Evolutionary conservation across 2,888 invertebrate species (phyloP).

Genomic region (Pheosia tremula): DNA sequence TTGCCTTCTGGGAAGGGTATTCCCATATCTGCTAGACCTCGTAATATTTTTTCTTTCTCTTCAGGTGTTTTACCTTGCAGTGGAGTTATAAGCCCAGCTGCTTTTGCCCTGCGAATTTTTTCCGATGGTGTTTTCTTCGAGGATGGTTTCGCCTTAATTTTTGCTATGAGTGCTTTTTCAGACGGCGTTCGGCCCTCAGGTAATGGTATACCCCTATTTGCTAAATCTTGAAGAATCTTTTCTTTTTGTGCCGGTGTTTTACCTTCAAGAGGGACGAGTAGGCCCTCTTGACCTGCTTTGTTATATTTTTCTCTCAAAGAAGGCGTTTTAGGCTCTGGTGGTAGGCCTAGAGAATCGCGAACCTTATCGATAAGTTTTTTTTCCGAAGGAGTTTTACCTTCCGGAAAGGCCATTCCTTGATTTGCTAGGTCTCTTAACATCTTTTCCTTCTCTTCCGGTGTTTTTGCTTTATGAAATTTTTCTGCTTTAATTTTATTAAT

Average conservation of each 20-base stretch:
- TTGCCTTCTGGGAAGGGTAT: conserved; percentile 27
- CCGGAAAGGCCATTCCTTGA: conserved; percentile 17
- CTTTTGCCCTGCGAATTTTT: conserved; percentile 32
- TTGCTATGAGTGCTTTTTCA: conserved; percentile 26
- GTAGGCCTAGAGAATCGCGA: conserved; percentile 31
- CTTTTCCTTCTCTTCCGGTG: conserved; percentile 32
- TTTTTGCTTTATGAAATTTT: conserved; percentile 23
- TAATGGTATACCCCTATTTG: conserved; percentile 26
- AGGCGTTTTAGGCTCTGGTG: conserved; percentile 21
- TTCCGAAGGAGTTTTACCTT: conserved; percentile 22
- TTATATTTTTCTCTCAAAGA: conserved; percentile 33
- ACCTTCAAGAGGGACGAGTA: conserved; percentile 31
- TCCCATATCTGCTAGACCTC: background rate
- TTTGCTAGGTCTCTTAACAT: conserved; percentile 21
- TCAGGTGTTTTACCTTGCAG: conserved; percentile 29
- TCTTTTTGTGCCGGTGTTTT: conserved; percentile 36
- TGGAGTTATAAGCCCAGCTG: conserved; percentile 29
- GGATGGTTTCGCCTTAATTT: background rate
- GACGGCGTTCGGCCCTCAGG: conserved; percentile 27
- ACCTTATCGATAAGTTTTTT: conserved; percentile 21
- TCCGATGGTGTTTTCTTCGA: background rate
- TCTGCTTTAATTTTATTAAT: conserved; percentile 13
- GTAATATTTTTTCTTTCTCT: conserved; percentile 39
- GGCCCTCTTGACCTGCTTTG: conserved; percentile 26
- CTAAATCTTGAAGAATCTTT: conserved; percentile 32